Conservation (phyloP, 2,888 invertebrate species). For the Hesperia comma region DNA sequence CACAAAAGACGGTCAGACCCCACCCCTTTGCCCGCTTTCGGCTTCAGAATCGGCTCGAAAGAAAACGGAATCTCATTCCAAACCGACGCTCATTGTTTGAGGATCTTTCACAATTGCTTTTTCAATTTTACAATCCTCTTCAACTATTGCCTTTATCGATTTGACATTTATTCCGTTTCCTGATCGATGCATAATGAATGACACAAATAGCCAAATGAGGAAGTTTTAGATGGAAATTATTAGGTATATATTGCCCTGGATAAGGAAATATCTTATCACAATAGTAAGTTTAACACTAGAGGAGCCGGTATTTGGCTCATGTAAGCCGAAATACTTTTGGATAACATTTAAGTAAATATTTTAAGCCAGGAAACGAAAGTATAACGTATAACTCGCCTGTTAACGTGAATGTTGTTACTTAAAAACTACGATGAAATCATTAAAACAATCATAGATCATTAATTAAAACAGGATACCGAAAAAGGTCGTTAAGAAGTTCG, state of each 20-base stretch:
- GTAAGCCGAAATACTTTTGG: too few species aligned
- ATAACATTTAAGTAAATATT: too few species aligned
- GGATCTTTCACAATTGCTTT: constrained; percentile 70
- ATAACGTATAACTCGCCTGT: too few species aligned
- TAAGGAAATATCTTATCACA: too few species aligned
- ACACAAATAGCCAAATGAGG: not conserved
- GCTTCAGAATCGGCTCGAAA: constrained; percentile 66
- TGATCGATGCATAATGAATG: constrained; percentile 10
- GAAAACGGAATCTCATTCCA: constrained; percentile 75
- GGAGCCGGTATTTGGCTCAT: too few species aligned
- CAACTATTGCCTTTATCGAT: constrained; percentile 51
- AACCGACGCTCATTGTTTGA: constrained; percentile 68
- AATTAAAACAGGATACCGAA: constrained; percentile 23
- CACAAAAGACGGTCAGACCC: constrained; percentile 64
- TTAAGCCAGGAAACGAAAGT: too few species aligned
- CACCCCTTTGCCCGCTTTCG: constrained; percentile 55
- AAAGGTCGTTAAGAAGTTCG: constrained; percentile 17
- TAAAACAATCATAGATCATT: not conserved
- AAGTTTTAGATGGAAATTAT: not conserved
- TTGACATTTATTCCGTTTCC: constrained; percentile 18
- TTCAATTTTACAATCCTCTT: constrained; percentile 63
- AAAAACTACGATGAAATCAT: too few species aligned
- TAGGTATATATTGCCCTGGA: too few species aligned
- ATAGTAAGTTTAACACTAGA: too few species aligned
- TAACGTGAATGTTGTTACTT: too few species aligned